Evolutionary conservation across 1,140 invertebrate species (phyloP), one percentile per base, ranked within the genome.

Genomic region (Planococcus citri): DNA sequence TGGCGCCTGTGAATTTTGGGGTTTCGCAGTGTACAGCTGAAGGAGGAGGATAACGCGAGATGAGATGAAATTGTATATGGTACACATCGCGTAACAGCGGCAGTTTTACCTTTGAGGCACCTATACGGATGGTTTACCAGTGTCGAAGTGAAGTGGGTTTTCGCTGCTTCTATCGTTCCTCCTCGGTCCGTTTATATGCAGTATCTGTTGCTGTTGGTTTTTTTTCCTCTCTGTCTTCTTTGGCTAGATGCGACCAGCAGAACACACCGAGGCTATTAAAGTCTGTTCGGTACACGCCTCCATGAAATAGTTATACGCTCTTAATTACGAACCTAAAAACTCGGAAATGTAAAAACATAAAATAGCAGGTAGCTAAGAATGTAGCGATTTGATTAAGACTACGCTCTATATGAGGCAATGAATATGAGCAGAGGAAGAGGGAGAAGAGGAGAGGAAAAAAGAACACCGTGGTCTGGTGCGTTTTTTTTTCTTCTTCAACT

Each of bases 81-180:
- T n/a, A n/a, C n/a, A n/a, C n/a, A n/a, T n/a, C 41, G 41, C 41
- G 41, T 51, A 51, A 51, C 41, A 51, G 41, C 41, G 41, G 41
- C 41, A 51, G 41, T 51, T 51, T 51, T 51, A 51, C 41, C 41
- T 51, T 51, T 51, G 41, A 51, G 41, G 41, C 41, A 51, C 6
- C 41, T 33, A 6, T 33, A 12, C 12, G 29, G 29, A 51, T 14
- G 17, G 41, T 51, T 51, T 51, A 51, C 41, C 41, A 20, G 10
- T 51, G 17, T 51, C 17, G 41, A 17, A 14, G 4, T n/a, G 4
- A 14, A 17, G 41, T 51, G 12, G 41, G 41, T 51, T 51, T n/a
- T n/a, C n/a, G n/a, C n/a, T n/a, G n/a, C n/a, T n/a, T n/a, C n/a
- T n/a, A n/a, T n/a, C n/a, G n/a, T n/a, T n/a, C n/a, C n/a, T n/a